phyloP scores from a whole-genome alignment of 2,797 vertebrate species.

The Pelobates cultripes region DNA sequence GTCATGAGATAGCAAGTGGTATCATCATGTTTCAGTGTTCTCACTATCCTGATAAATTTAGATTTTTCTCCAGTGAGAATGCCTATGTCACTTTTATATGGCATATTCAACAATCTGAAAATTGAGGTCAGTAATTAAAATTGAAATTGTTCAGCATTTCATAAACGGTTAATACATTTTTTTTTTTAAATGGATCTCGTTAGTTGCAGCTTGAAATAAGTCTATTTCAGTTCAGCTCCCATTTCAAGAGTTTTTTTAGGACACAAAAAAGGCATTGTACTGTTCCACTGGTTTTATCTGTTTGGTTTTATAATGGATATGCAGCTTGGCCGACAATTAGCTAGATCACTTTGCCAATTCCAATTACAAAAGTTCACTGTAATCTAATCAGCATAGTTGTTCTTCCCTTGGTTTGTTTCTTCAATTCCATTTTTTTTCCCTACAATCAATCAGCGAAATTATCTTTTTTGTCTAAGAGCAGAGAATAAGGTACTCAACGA shows the following conservation, averaged over 20 bases:
- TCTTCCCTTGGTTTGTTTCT: slow-evolving; percentile 10
- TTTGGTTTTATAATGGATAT: slow-evolving; percentile 12
- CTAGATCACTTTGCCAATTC: slow-evolving; percentile 55
- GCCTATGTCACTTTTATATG: too few relatives aligned
- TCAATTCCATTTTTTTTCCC: slow-evolving; percentile 12
- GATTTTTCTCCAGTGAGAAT: too few relatives aligned
- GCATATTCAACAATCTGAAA: too few relatives aligned
- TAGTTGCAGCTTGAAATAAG: too few relatives aligned
- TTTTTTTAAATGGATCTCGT: too few relatives aligned
- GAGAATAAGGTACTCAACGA: slow-evolving; percentile 9
- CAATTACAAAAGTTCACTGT: slow-evolving; percentile 59
- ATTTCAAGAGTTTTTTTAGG: neutral
- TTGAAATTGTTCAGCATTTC: too few relatives aligned
- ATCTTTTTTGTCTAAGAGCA: slow-evolving; percentile 17
- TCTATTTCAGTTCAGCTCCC: too few relatives aligned
- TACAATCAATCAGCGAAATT: slow-evolving; percentile 30
- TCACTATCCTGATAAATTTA: too few relatives aligned
- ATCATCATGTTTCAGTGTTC: too few relatives aligned
- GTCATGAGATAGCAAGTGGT: too few relatives aligned
- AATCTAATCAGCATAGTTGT: slow-evolving; percentile 55
- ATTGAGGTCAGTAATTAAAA: too few relatives aligned
- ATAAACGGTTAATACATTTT: too few relatives aligned
- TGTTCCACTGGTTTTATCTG: slow-evolving; percentile 13
- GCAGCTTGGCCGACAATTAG: neutral
- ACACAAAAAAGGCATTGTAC: neutral